A percentile compares a stretch with the other conserved stretches of the same genome.
phyloP scores from a whole-genome alignment of 1,140 invertebrate species.

The Drosophila nigrodunni region DNA sequence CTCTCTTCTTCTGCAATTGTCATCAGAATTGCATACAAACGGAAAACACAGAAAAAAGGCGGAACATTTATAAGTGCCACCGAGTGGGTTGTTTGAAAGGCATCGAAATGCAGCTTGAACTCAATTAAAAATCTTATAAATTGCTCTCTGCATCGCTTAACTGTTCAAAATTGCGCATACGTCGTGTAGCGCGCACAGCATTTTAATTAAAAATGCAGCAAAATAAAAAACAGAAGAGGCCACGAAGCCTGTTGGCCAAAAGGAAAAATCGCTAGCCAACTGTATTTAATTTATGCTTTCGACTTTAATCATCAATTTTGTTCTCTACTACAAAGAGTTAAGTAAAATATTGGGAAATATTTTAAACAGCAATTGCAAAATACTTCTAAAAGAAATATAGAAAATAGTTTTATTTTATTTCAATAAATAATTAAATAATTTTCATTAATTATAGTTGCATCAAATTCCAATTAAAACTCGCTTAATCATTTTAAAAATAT shows the following conservation, averaged over 20 bases:
- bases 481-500: constrained; percentile 8
- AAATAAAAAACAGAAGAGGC: constrained; percentile 1
- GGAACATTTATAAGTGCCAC: constrained; percentile 38
- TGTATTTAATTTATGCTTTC: constrained; percentile 43
- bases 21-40: constrained; percentile 36
- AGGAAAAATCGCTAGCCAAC: constrained; percentile 36
- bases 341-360: neutral
- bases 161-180: constrained; percentile 59
- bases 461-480: constrained; percentile 41
- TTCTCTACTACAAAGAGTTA: constrained; percentile 14
- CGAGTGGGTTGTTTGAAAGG: constrained; percentile 7
- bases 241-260: constrained; percentile 35
- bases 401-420: too few species aligned
- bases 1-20: constrained; percentile 33
- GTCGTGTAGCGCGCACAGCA: constrained; percentile 45
- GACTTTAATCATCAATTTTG: constrained; percentile 38
- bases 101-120: constrained; percentile 42
- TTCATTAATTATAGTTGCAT: too few species aligned
- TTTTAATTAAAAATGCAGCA: constrained; percentile 42
- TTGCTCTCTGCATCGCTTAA: constrained; percentile 26
- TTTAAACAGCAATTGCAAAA: neutral
- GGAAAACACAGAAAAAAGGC: neutral
- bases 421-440: too few species aligned
- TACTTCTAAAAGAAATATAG: too few species aligned
- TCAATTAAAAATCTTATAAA: constrained; percentile 53